Base-by-base conservation (phyloP, 2,888 invertebrate species). In the Lamproptera curius region DNA sequence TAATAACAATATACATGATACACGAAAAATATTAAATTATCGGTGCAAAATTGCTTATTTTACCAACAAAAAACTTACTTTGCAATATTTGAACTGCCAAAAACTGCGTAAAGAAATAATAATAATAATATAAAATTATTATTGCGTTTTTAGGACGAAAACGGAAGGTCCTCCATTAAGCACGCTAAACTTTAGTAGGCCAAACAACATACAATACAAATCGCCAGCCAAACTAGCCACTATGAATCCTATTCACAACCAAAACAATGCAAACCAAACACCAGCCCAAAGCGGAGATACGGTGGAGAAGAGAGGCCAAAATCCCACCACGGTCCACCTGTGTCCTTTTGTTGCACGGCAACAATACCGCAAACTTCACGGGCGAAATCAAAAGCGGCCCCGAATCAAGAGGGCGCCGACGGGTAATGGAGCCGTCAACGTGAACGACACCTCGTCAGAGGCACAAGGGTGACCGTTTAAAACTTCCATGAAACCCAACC, bases 391-490 rank as follows among this genome's bases (percentile, higher is more conserved):
- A 61, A 62, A 59, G 59, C 56, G 52, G 41, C 52, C 55, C 60
- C 52, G 57, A 58, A 58, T 59, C 59, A 59, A 61, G 67, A 65
- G 56, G 67, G 10, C 65, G 60, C 58, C 66, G 56, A 11, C 55
- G 62, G 59, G 70, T 76, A 79, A 80, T 75, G 65, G 71, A 66
- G 63, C 68, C 65, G 76, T 74, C 77, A 74, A 57, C 56, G 43
- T 16, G 49, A 50, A 54, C 63, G 69, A 70, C 75, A 69, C 69
- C 67, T 70, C 65, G 75, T 75, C 78, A 74, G 58, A 5, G 20
- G 4, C 20, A 20, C 28, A 13, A 4, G n/a, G 70, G 67, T 63
- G 65, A 67, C 70, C 73, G 65, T 73, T 78, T 72, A 73, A 76
- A 77, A 77, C 70, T 77, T 77, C 58, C 46, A 43, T 34, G 20